Evolutionary conservation across 2,113 vertebrate species (phyloP), one percentile per base, ranked within the genome.

Genomic region (Coptodon bakossiorum): DNA sequence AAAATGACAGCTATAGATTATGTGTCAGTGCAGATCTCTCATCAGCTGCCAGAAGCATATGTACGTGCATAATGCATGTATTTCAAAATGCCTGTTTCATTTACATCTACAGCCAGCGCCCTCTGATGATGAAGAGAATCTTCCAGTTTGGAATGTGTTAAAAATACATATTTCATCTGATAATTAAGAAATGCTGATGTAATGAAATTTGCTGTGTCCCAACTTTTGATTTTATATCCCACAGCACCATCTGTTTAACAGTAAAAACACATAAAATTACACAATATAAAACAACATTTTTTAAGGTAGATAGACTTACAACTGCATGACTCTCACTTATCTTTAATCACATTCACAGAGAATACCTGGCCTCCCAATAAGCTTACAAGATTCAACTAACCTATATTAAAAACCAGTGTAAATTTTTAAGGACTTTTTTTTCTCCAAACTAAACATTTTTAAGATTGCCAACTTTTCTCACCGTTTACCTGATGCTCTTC

Each of bases 201-300:
- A 48, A 76, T 0, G 6, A 29, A 50, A 50, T 50, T 0, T 13
- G 0, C 43, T 78, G 6, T 50, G 9, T 8, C 71, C 27, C 27
- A 50, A 3, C 3, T 19, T 13, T 12, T n/a, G 27, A 27, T 50
- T 78, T 66, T 50, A 50, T 3, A n/a, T 78, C 7, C 73, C 10
- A 19, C 43, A 78, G 24, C 71, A 48, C 9, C 43, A 78, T 29
- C 24, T 50, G 71, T 29, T 76, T 76, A 1, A 50, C 2, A 31
- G 43, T 7, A 78, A 31, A 78, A 78, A 50, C 24, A 45, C 14
- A 50, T 50, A 12, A 31, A 31, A 78, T 19, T 8, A 52, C 45
- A n/a, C 29, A 34, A n/a, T 52, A n/a, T 78, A 34, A 78, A 50
- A n/a, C 9, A 52, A 48, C 3, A 17, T 19, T 12, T 0, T 48